phyloP scores from a whole-genome alignment of 2,888 invertebrate species.

The Syritta pipiens region DNA sequence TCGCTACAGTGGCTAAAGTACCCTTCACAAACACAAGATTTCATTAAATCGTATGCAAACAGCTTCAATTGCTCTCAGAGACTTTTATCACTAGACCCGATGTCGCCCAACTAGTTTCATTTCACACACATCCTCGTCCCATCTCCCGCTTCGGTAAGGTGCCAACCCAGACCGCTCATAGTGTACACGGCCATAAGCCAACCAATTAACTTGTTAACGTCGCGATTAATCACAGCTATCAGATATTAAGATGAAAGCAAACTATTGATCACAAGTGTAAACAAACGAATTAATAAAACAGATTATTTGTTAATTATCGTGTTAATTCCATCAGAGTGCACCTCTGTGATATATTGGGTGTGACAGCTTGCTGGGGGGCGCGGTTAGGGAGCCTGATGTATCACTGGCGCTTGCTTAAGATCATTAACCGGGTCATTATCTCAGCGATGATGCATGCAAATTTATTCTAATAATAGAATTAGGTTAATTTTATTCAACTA shows the following conservation, averaged over 20 bases:
- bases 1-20: too few relatives aligned
- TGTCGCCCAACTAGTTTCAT: neutral
- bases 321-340: constrained; percentile 6
- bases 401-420: neutral
- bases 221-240: constrained; percentile 9
- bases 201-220: constrained; percentile 3
- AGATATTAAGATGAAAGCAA: constrained; percentile 26
- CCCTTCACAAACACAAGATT: too few relatives aligned
- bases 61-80: constrained; percentile 10
- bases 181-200: neutral
- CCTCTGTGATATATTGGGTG: constrained; percentile 25
- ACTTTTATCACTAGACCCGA: neutral
- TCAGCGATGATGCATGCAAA: constrained; percentile 10
- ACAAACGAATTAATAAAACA: constrained; percentile 42
- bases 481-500: constrained; percentile 28
- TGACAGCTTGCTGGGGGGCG: neutral
- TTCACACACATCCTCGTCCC: neutral
- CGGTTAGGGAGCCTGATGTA: neutral
- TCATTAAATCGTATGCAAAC: constrained; percentile 11
- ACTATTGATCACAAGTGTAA: constrained; percentile 35
- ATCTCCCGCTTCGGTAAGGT: too few relatives aligned
- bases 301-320: constrained; percentile 36
- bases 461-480: constrained; percentile 25
- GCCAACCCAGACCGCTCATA: neutral
- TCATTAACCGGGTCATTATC: neutral